Evolutionary conservation across 2,113 vertebrate species (phyloP), one percentile per base, ranked within the genome.

Genomic region (Seriola aureovittata): DNA sequence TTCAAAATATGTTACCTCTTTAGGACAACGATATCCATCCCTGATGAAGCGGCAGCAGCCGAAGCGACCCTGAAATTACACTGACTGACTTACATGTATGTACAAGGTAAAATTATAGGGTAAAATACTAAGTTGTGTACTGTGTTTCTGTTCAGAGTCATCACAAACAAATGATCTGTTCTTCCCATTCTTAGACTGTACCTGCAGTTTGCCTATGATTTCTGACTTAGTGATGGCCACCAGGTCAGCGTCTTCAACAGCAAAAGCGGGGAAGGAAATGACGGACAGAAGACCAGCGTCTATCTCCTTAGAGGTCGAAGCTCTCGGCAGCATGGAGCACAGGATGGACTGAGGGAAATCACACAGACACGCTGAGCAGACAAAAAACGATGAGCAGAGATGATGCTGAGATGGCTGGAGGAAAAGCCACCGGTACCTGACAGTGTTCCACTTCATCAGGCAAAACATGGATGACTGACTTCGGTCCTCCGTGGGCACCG

Each of bases 391-490:
- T 0, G 16, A 57, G 62, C 8, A 52, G 60, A 58, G 46, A 13
- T 3, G 8, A 32, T 9, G 17, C 19, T 19, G 62, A 16, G 21
- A 10, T 4, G 4, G 32, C 17, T 29, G 38, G 17, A 77, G 65
- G 9, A 5, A 2, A 62, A n/a, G 25, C 10, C 19, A 50, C 3
- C 3, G 0, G 3, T 96, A 99, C 98, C 97, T 99, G 98, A 88
- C 98, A 99, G 62, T 98, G 98, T 78, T 99, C 96, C 2, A 99
- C 98, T 87, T 99, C 98, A 78, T 99, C 98, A 3, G 98, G 97
- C 40, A 99, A 93, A 83, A 99, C 98, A 4, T 99, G 98, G 90
- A 99, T 99, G 85, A 99, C 97, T 13, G 98, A 99, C 86, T 96
- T 98, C 1, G 97, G 97, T 48, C 98, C 97, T 82, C 98, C 98